Conservation (phyloP, 2,888 invertebrate species). For the Deilephila elpenor region DNA sequence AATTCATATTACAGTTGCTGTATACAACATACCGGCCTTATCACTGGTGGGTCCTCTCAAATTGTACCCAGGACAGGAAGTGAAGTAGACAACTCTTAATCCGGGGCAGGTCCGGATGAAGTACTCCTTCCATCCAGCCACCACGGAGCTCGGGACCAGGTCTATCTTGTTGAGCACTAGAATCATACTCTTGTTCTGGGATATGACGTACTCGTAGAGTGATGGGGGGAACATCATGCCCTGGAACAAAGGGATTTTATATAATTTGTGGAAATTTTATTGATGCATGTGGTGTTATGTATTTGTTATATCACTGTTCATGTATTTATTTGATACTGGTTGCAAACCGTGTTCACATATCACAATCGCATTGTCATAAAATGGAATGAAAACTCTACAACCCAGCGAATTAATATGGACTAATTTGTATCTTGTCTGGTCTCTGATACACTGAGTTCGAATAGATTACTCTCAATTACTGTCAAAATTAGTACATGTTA, state of each 20-base stretch:
- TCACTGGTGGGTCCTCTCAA: constrained; percentile 84
- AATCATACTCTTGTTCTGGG: constrained; percentile 92
- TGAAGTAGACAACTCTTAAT: constrained; percentile 91
- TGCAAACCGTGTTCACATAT: no score
- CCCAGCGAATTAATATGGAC: no score
- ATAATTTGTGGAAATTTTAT: background rate
- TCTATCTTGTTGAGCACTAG: constrained; percentile 97
- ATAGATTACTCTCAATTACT: no score
- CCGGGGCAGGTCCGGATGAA: constrained; percentile 85
- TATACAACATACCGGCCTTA: constrained; percentile 73
- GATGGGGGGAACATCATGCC: constrained; percentile 95
- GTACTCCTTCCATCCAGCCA: constrained; percentile 94
- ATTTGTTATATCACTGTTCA: no score
- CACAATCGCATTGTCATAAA: no score
- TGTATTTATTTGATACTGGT: no score
- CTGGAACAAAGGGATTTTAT: constrained; percentile 63
- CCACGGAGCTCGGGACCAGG: constrained; percentile 91
- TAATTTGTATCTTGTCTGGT: no score
- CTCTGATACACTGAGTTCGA: no score
- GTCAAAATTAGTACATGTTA: no score
- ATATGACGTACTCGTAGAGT: constrained; percentile 91
- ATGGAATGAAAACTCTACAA: no score
- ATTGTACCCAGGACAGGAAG: constrained; percentile 92
- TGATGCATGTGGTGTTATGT: no score
- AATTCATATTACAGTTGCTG: background rate